Percentiles rank a stretch among this genome's conserved stretches.
These are phyloP conservation scores for Ariopsis seemanni DNA, from an alignment of 2,113 vertebrate genomes.

Conservation along the genomic window DNA sequence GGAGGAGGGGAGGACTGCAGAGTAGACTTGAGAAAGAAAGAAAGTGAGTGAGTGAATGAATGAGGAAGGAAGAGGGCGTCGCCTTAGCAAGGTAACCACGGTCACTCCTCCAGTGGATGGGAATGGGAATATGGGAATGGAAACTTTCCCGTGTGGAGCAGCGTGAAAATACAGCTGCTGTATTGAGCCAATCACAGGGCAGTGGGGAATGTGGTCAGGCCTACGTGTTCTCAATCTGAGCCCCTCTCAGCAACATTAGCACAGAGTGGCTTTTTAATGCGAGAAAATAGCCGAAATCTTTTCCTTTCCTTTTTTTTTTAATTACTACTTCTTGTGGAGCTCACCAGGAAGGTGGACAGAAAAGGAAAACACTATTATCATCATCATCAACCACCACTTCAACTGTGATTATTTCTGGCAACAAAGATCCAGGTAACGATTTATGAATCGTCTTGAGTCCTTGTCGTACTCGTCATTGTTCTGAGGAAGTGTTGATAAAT, in stretches of 20 bases:
- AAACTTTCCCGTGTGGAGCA: background rate
- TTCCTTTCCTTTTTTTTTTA: background rate
- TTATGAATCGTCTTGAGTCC: background rate
- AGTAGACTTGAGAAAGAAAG: no score
- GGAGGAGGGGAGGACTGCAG: background rate
- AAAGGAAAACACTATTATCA: background rate
- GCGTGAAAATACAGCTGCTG: slow-evolving; percentile 16
- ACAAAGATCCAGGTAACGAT: slow-evolving; percentile 10
- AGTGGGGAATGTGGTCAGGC: slow-evolving; percentile 12
- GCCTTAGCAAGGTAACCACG: background rate
- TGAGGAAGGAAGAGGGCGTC: background rate
- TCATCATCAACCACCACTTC: background rate
- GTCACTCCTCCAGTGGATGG: slow-evolving; percentile 16
- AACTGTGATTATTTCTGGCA: background rate
- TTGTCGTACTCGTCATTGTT: background rate
- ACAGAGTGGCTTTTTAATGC: background rate
- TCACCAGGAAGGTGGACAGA: background rate
- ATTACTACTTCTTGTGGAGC: background rate
- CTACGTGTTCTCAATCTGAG: slow-evolving; percentile 8
- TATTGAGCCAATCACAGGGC: background rate
- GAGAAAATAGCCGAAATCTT: background rate
- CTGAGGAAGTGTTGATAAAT: background rate
- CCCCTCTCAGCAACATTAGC: slow-evolving; percentile 7
- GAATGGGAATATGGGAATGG: background rate
- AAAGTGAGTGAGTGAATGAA: no score